A percentile compares a stretch with the other conserved stretches of the same genome.
Evolutionary conservation across 2,797 vertebrate species (phyloP).

Genomic region (Sebastolobus altivelis): DNA sequence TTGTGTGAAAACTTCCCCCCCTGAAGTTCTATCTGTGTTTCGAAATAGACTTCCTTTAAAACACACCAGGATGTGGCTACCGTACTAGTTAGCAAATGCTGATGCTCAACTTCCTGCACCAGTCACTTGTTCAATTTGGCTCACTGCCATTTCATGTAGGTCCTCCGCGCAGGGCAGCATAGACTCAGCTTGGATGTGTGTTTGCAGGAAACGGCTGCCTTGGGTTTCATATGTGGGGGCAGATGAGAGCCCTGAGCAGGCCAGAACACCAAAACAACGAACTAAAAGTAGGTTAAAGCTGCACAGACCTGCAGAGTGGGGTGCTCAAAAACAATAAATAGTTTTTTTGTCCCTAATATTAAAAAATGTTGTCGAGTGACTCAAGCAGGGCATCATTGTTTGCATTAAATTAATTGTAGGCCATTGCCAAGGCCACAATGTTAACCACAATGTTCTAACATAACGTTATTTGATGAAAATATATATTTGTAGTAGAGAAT

Average conservation of each 20-base stretch:
- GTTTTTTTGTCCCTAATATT: background rate
- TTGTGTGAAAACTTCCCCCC: background rate
- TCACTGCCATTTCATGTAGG: constrained; percentile 20
- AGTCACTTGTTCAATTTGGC: constrained; percentile 36
- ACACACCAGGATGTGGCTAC: constrained; percentile 40
- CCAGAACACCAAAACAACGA: background rate
- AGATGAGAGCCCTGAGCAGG: constrained; percentile 8
- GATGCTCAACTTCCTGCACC: constrained; percentile 41
- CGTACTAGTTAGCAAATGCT: constrained; percentile 30
- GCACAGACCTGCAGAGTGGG: background rate
- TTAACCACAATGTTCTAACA: background rate
- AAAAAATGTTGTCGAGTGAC: background rate
- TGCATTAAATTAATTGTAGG: background rate
- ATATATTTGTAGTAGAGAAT: background rate
- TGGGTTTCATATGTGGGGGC: constrained; percentile 17
- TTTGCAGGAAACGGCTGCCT: constrained; percentile 47
- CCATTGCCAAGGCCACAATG: background rate
- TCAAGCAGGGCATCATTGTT: background rate
- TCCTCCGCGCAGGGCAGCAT: constrained; percentile 5
- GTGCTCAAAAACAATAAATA: background rate
- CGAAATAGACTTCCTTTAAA: background rate
- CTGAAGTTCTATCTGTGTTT: background rate
- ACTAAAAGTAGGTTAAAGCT: background rate
- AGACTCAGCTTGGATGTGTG: constrained; percentile 7
- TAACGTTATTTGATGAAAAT: background rate